These are phyloP conservation scores for Karalla daura DNA, from an alignment of 2,797 vertebrate species.

Conservation along the genomic window DNA sequence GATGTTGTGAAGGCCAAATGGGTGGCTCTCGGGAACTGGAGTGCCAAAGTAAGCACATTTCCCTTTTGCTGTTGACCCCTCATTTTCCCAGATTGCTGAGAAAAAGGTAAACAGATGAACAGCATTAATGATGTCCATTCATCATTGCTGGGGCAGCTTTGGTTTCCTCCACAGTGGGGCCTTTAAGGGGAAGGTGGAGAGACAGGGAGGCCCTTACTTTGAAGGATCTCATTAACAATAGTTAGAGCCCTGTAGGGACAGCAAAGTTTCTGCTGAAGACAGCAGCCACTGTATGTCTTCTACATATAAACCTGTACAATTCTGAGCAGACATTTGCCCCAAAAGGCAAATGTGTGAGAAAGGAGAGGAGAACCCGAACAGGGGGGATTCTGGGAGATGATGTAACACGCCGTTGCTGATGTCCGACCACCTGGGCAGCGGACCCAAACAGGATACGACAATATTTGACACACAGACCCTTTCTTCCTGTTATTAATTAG, in stretches of 20 bases:
- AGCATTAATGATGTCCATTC: slow-evolving; percentile 84
- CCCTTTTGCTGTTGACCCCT: slow-evolving; percentile 72
- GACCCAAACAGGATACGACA: slow-evolving; percentile 76
- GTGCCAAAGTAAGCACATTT: slow-evolving; percentile 73
- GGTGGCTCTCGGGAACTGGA: slow-evolving; percentile 62
- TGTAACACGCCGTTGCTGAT: slow-evolving; percentile 51
- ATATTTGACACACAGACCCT: slow-evolving; percentile 58
- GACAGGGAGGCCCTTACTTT: slow-evolving; percentile 54
- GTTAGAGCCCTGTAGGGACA: slow-evolving; percentile 49
- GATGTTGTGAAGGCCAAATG: slow-evolving; percentile 59
- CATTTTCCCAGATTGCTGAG: slow-evolving; percentile 78
- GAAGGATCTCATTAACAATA: slow-evolving; percentile 70
- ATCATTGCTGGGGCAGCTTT: slow-evolving; percentile 77
- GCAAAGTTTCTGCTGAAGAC: slow-evolving; percentile 33
- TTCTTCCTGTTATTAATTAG: slow-evolving; percentile 78
- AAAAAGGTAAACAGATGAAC: slow-evolving; percentile 82
- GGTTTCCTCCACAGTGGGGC: slow-evolving; percentile 74
- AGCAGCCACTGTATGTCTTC: slow-evolving; percentile 15
- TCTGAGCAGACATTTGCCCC: neutral
- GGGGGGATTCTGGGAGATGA: slow-evolving; percentile 42
- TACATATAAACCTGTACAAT: neutral
- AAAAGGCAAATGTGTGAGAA: neutral
- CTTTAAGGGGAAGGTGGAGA: slow-evolving; percentile 63
- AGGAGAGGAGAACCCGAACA: neutral
- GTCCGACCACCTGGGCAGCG: slow-evolving; percentile 74